Percentiles rank a stretch among this genome's conserved stretches.
These are phyloP conservation scores for Tokudaia muenninki DNA, from an alignment of 2,797 vertebrate species.

Conservation along the genomic window DNA sequence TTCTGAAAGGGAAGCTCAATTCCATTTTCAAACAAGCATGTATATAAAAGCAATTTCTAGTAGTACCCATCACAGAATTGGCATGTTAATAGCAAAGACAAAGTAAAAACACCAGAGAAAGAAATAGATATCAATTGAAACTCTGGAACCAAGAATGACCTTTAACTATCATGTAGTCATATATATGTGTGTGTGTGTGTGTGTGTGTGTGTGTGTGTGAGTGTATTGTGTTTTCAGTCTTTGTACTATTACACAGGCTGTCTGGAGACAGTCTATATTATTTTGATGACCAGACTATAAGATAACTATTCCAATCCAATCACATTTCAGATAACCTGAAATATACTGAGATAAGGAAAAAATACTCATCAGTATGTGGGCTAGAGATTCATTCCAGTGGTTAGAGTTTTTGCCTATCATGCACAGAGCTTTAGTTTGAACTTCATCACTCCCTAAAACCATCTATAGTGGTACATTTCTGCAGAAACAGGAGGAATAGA, in stretches of 20 bases:
- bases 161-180: background rate
- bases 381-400: background rate
- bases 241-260: background rate
- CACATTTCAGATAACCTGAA: background rate
- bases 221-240: too few relatives aligned
- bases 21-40: background rate
- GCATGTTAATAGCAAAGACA: background rate
- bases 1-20: constrained; percentile 45
- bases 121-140: background rate
- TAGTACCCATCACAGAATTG: background rate
- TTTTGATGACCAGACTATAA: constrained; percentile 3
- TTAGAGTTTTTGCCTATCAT: background rate
- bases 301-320: background rate
- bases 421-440: background rate
- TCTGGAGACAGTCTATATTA: background rate
- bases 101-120: background rate
- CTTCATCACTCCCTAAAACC: too few relatives aligned
- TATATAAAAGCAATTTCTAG: background rate
- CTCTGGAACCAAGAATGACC: background rate
- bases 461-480: background rate
- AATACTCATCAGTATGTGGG: background rate
- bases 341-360: background rate
- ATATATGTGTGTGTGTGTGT: too few relatives aligned
- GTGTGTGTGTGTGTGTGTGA: too few relatives aligned
- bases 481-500: background rate